phyloP scores from a whole-genome alignment of 2,797 vertebrate species.

The Chiloscyllium punctatum region DNA sequence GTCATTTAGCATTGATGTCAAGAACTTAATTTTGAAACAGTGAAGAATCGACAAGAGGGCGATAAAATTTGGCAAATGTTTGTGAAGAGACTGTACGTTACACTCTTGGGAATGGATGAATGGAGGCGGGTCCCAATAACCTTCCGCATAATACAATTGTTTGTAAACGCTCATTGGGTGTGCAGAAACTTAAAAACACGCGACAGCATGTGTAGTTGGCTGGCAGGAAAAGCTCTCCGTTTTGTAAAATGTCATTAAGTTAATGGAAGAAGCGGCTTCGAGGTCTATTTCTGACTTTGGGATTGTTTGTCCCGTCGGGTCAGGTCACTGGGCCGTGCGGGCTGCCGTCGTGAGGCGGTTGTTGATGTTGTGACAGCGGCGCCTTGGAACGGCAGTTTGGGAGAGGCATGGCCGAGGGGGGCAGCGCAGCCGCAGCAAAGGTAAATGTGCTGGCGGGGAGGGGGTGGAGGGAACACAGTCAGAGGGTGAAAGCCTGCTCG shows the following conservation, averaged over 20 bases:
- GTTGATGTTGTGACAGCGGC: background rate
- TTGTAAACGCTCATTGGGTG: background rate
- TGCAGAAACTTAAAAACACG: background rate
- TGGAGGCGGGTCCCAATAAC: background rate
- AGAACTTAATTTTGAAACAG: background rate
- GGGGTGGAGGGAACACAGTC: too few species aligned
- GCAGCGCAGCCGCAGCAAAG: background rate
- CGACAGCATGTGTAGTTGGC: background rate
- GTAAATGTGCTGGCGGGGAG: background rate
- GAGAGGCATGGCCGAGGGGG: background rate
- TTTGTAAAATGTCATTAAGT: too few species aligned
- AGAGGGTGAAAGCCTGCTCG: background rate
- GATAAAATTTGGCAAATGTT: background rate
- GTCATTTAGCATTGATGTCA: background rate
- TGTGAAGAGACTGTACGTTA: background rate
- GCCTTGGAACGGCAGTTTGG: background rate
- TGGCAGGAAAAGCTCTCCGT: background rate
- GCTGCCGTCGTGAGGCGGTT: conserved; percentile 21
- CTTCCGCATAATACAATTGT: background rate
- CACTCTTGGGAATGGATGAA: background rate
- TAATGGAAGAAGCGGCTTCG: too few species aligned
- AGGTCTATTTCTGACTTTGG: too few species aligned
- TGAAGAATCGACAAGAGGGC: background rate
- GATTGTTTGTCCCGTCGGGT: background rate
- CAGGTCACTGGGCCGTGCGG: background rate